A percentile compares a stretch with the other conserved stretches of the same genome.
These are phyloP conservation scores for Notodonta dromedarius DNA, from an alignment of 2,888 invertebrate species.

Conservation along the genomic window DNA sequence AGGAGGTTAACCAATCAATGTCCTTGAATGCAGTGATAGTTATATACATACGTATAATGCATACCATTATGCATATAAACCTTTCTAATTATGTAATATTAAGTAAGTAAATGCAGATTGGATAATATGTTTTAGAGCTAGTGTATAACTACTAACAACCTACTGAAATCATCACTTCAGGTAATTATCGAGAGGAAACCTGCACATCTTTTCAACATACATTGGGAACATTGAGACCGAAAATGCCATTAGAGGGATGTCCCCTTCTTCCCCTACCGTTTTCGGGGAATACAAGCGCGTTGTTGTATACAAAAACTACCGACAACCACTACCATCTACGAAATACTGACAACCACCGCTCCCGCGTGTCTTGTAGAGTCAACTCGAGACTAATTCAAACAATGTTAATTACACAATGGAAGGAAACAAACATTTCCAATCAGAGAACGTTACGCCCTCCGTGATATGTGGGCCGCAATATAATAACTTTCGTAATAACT, in stretches of 20 bases:
- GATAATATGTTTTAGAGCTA: too few relatives aligned
- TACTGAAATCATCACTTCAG: too few relatives aligned
- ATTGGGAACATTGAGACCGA: too few relatives aligned
- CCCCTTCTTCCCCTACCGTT: too few relatives aligned
- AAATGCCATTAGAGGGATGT: too few relatives aligned
- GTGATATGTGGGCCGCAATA: constrained; percentile 42
- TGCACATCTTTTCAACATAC: too few relatives aligned
- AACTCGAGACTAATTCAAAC: not conserved
- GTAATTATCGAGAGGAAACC: too few relatives aligned
- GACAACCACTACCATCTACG: too few relatives aligned
- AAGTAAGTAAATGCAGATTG: too few relatives aligned
- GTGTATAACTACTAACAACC: too few relatives aligned
- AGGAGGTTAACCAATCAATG: not conserved
- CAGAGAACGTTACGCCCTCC: constrained; percentile 28
- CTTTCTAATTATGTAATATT: not conserved
- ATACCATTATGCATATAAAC: not conserved
- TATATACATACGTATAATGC: not conserved
- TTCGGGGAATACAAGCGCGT: too few relatives aligned
- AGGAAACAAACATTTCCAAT: constrained; percentile 31
- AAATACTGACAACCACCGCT: not conserved
- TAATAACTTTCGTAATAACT: constrained; percentile 52
- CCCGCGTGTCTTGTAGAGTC: not conserved
- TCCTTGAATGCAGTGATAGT: not conserved
- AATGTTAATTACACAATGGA: constrained; percentile 7
- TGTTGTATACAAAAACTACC: too few relatives aligned